Percentiles rank a stretch among this genome's conserved stretches.
These are phyloP conservation scores for Columbina picui DNA, from an alignment of 2,113 vertebrate genomes.

Conservation along the genomic window DNA sequence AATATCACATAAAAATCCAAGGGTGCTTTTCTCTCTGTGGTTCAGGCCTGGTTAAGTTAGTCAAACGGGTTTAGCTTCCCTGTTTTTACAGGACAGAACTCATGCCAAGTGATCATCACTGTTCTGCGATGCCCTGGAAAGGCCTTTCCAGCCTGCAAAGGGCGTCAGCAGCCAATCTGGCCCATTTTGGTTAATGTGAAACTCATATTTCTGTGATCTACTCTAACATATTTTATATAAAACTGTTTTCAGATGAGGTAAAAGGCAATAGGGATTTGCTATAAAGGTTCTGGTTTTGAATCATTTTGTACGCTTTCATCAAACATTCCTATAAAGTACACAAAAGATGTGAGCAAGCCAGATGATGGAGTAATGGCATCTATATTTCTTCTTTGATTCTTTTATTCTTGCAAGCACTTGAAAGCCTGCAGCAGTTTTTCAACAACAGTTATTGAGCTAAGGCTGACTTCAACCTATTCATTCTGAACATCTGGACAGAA, in stretches of 20 bases:
- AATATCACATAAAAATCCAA: fast-evolving
- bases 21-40: fast-evolving
- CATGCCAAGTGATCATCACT: fast-evolving
- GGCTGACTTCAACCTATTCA: slow-evolving; percentile 58
- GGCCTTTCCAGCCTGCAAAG: not conserved
- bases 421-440: slow-evolving; percentile 23
- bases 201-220: not conserved
- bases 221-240: not conserved
- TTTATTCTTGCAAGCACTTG: not conserved
- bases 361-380: not conserved
- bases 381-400: not conserved
- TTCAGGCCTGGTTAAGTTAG: not conserved
- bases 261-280: not conserved
- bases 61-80: fast-evolving
- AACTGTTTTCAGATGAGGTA: not conserved
- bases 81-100: not conserved
- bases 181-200: not conserved
- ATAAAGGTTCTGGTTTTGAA: not conserved
- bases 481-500: slow-evolving; percentile 30
- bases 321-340: not conserved
- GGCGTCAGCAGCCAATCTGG: fast-evolving
- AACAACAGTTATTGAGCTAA: slow-evolving; percentile 42
- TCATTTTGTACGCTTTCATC: not conserved
- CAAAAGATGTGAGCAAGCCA: not conserved
- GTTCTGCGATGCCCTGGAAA: not conserved